phyloP scores from a whole-genome alignment of 2,113 vertebrate genomes.

The Xiphophorus couchianus region DNA sequence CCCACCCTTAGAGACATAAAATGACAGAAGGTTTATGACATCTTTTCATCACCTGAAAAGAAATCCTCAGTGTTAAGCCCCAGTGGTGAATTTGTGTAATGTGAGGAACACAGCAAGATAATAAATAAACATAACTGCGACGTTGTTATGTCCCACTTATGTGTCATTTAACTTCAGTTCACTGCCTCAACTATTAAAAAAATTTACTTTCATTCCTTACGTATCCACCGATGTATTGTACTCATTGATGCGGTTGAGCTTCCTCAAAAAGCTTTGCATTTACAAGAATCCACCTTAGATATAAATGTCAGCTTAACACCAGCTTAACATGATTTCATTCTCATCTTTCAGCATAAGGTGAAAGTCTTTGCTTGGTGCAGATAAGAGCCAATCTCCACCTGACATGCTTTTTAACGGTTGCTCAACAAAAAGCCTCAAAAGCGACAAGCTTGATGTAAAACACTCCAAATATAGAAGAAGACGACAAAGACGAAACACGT shows the following conservation, averaged over 20 bases:
- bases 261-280: constrained; percentile 18
- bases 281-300: constrained; percentile 21
- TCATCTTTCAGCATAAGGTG: constrained; percentile 27
- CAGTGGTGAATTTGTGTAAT: too few species aligned
- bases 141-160: not conserved
- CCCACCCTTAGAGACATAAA: not conserved
- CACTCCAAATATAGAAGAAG: constrained; percentile 2
- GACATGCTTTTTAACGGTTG: constrained; percentile 25
- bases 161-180: not conserved
- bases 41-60: not conserved
- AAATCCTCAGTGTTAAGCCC: not conserved
- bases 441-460: constrained; percentile 12
- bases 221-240: constrained; percentile 4
- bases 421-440: constrained; percentile 17
- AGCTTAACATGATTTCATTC: constrained; percentile 38
- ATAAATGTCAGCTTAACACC: constrained; percentile 32
- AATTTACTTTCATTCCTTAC: constrained; percentile 4
- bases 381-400: not conserved
- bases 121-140: not conserved
- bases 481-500: constrained; percentile 1
- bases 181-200: not conserved
- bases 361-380: not conserved
- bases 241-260: constrained; percentile 25
- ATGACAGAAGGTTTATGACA: not conserved
- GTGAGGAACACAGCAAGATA: not conserved